Evolutionary conservation across 37 sponge, comb jelly and placozoan genomes (phyloP), one percentile per base, ranked within the genome.

Genomic region (Crambe crambe): DNA sequence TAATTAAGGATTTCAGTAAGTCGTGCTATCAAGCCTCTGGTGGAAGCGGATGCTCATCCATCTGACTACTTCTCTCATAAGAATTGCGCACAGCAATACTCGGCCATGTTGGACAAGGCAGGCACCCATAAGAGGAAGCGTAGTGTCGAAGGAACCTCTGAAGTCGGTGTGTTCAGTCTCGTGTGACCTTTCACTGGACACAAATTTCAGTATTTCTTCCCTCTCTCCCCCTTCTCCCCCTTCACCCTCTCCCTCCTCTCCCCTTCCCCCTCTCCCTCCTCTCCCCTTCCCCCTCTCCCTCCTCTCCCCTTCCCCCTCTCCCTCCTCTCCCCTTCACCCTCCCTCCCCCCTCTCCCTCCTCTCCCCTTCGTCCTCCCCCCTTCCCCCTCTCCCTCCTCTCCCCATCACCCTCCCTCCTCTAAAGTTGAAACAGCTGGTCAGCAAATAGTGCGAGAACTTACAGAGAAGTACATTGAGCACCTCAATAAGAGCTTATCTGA

Each of bases 21-120:
- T 41, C 78, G 94, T 59, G 88, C 94, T 3, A 75, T 90, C 5
- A 78, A 63, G 54, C 94, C 94, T 2, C 77, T 94, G 25, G 61
- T 83, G 26, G 94, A 94, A 30, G 10, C 34, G 15, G 91, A 85
- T 22, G 70, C 47, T 17, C 36, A 77, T 26, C 81, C 80, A 8
- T 69, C 79, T 15, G 92, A 90, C 18, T 82, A 80, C 51, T 94
- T 83, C 74, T 90, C 91, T 26, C 94, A 94, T 44, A 94, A 94
- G 95, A 95, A 95, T 69, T 95, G 95, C 68, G 95, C 95, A 6
- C 56, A 78, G 47, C 89, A 95, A 78, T 95, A 95, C 77, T 77
- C 95, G 0, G 72, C 87, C 40, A 92, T 95, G 94, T 31, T 95
- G 77, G 95, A 95, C 56, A 88, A 89, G 40, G 95, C 83, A 1